Evolutionary conservation across 2,797 vertebrate species (phyloP), one percentile per base, ranked within the genome.

Genomic region (Dendrocincla tyrannina): DNA sequence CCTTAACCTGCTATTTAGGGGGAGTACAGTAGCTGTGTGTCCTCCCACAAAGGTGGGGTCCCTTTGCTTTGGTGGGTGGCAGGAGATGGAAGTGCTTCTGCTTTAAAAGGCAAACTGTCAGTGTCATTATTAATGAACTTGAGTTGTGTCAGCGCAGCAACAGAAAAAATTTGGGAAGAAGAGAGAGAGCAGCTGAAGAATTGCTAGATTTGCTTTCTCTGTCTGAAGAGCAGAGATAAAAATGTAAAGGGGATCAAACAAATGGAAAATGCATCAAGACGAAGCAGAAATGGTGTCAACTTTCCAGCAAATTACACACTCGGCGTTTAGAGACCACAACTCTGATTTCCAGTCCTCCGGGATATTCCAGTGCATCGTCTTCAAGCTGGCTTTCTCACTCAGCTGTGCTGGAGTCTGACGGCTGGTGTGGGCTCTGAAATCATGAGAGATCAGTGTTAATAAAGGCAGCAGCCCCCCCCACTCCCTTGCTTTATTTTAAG

Each of bases 231-330:
- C 5, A 10, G 81, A 63, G 66, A 95, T 89, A 95, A 91, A 95
- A 95, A 92, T 53, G 41, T 90, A 69, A 84, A 92, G 52, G 68
- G 52, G 72, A 91, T 89, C 59, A 83, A 92, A 94, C 63, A 92
- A 93, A 96, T 82, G 87, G 94, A 87, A 95, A 95, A 83, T 0
- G 2, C 74, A 56, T 79, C 70, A 47, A 93, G 83, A 91, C 0
- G 2, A 92, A 93, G 84, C 55, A 91, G 93, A 93, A 97, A 92
- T 2, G 35, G 91, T 63, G 85, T 91, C 93, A 93, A 12, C 88
- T 96, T 96, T 93, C 60, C 88, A 92, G 92, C 78, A 95, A 94
- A 93, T 96, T 88, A 95, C 84, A 91, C 76, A 66, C 55, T 82
- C 0, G 1, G 79, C 1, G 0, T 94, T 94, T 62, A 79, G 95